Base-by-base conservation (phyloP, 2,113 vertebrate genomes). In the Epinephelus fuscoguttatus region DNA sequence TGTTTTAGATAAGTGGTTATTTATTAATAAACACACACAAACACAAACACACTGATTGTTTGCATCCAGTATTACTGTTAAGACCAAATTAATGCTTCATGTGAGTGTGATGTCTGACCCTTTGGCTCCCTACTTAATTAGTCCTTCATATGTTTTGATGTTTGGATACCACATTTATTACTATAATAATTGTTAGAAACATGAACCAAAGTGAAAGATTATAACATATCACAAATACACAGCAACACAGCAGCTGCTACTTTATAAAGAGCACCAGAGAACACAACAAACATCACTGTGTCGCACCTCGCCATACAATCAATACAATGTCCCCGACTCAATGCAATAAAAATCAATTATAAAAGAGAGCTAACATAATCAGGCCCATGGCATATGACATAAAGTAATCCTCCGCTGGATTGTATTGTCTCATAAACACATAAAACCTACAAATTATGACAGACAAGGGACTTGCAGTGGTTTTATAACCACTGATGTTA, bases 391-490 rank as follows among this genome's bases (percentile, higher is more conserved):
- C 10, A 80, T 4, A 30, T 19, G 27, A 49, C 56, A 67, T 30
- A 60, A 49, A 80, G 53, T 37, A 59, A 59, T 59, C 13, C 70
- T 88, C 56, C 68, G 33, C n/a, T 60, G 27, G 4, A 64, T 42
- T 83, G 52, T 56, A 68, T 45, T 74, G 63, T 71, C 60, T 80
- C 30, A 82, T 80, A 67, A 76, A 86, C 14, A 7, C 49, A 62
- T 27, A 63, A 30, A 64, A 75, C 7, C 0, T 50, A 47, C 70
- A 56, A n/a, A 57, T 84, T 61, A 62, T 76, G 49, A 57, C 1
- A 71, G 47, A 68, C 23, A 49, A 47, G 56, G 14, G 47, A 55
- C 37, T 56, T 63, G 6, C 52, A 37, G 10, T 72, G 33, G 67
- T 55, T 75, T 63, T 68, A 78, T 27, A 66, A 49, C 18, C 9